Base-by-base conservation (phyloP, 92 coral and sea anemone genomes). In the Bergia puertoricense region DNA sequence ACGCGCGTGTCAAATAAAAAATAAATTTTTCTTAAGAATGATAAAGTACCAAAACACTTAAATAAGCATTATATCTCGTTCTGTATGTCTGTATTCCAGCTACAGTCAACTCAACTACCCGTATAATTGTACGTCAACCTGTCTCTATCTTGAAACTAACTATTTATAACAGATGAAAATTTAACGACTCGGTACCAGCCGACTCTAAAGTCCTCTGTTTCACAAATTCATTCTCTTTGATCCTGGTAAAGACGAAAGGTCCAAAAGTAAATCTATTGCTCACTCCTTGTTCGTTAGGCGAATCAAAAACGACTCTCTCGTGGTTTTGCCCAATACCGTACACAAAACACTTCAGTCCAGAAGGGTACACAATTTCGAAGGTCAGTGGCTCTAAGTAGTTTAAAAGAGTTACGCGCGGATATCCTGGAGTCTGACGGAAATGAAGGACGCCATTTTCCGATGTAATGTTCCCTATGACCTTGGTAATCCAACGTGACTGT, bases 251-350 rank as follows among this genome's bases (percentile, higher is more conserved):
- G 45, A 91, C 79, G 78, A 89, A 97, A 8, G 99, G 94, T n/a
- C 99, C 99, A 88, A 97, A 96, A 59, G 84, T 90, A 71, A 97
- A 93, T 1, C 92, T 89, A n/a, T 92, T 90, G 30, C 94, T 91
- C 54, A 82, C 75, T 10, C 95, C 94, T 77, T 59, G 88, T 14
- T 90, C n/a, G 89, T 88, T 89, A 6, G 96, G 95, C 0, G 93
- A 86, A 72, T 91, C 88, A 74, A 97, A 97, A 6, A 72, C 78
- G 77, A 97, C 88, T 78, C 93, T 89, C 88, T 97, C 98, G 79
- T 94, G 96, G 88, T 97, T 92, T 76, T 97, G 99, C 1, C 98
- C 99, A 86, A 97, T 77, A 7, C 97, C 97, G 45, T 97, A 95
- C 2, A 88, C 92, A 37, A 81, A 84, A 78, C 99, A 97, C 13